phyloP scores from a whole-genome alignment of 2,797 vertebrate species.

The Holocentrus rufus region DNA sequence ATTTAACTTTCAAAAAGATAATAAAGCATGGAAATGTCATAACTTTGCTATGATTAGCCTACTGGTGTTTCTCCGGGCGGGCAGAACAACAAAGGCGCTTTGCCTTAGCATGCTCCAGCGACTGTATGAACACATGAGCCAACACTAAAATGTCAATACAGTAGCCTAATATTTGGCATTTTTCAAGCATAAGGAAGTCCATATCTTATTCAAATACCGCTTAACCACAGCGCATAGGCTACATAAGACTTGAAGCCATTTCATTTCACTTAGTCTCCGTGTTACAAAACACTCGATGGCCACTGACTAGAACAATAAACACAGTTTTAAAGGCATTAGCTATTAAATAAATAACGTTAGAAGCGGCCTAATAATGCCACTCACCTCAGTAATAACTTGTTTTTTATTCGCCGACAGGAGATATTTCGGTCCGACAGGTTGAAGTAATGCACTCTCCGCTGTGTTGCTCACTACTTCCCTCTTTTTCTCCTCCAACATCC shows the following conservation, averaged over 20 bases:
- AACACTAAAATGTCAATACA: neutral
- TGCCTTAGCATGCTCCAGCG: constrained; percentile 40
- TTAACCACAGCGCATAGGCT: too few relatives aligned
- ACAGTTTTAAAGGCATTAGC: constrained; percentile 5
- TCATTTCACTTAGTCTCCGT: neutral
- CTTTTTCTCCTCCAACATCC: constrained; percentile 62
- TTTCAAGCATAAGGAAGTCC: too few relatives aligned
- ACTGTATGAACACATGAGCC: constrained; percentile 5
- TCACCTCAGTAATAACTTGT: constrained; percentile 55
- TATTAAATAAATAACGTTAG: neutral
- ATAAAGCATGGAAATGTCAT: neutral
- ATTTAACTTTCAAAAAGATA: neutral
- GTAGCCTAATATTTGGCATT: neutral
- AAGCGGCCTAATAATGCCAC: constrained; percentile 15
- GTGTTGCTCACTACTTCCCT: constrained; percentile 63
- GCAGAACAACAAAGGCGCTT: constrained; percentile 65
- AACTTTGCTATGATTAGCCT: constrained; percentile 2
- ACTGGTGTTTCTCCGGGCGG: constrained; percentile 4
- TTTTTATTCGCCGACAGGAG: constrained; percentile 39
- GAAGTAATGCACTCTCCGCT: constrained; percentile 5
- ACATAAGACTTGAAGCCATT: neutral
- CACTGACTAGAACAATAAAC: neutral
- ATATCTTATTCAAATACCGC: neutral
- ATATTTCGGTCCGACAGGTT: constrained; percentile 19
- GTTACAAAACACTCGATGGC: neutral